Percentiles rank a stretch among this genome's conserved stretches.
Conservation (phyloP, 2,888 invertebrate species). For the Synergus itoensis region DNA sequence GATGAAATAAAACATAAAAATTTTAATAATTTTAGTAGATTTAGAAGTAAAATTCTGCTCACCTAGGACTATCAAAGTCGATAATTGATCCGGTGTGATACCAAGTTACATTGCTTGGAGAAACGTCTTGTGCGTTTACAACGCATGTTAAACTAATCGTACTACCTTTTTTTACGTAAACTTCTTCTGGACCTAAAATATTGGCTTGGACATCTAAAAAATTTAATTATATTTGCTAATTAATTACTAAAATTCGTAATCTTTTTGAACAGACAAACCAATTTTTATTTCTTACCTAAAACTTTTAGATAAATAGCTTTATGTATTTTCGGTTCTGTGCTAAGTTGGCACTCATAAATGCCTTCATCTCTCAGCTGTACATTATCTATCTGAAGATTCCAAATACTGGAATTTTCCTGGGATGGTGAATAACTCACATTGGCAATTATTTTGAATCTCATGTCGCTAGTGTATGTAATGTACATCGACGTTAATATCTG, state of each 20-base stretch:
- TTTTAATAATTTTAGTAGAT: background rate
- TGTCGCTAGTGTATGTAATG: conserved; percentile 85
- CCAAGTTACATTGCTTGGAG: conserved; percentile 89
- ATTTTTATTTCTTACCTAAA: conserved; percentile 82
- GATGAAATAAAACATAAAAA: too few species aligned
- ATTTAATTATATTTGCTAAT: background rate
- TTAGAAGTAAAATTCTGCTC: conserved; percentile 28
- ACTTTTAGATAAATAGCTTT: conserved; percentile 88
- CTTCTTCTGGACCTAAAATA: conserved; percentile 78
- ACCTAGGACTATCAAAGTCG: conserved; percentile 86
- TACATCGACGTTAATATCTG: conserved; percentile 84
- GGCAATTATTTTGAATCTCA: conserved; percentile 82
- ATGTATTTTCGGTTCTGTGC: conserved; percentile 93
- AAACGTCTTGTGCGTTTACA: conserved; percentile 80
- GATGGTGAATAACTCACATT: conserved; percentile 80
- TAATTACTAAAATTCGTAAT: conserved; percentile 27
- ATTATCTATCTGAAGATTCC: conserved; percentile 80
- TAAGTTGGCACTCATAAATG: conserved; percentile 93
- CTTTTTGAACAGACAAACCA: conserved; percentile 42
- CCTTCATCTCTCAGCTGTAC: conserved; percentile 81
- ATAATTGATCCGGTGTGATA: conserved; percentile 89
- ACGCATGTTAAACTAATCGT: conserved; percentile 79
- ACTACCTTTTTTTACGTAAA: conserved; percentile 79
- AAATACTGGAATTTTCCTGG: conserved; percentile 80
- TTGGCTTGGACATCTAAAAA: conserved; percentile 78